Conservation (phyloP, 2,113 vertebrate species). For the Girardinichthys multiradiatus region DNA sequence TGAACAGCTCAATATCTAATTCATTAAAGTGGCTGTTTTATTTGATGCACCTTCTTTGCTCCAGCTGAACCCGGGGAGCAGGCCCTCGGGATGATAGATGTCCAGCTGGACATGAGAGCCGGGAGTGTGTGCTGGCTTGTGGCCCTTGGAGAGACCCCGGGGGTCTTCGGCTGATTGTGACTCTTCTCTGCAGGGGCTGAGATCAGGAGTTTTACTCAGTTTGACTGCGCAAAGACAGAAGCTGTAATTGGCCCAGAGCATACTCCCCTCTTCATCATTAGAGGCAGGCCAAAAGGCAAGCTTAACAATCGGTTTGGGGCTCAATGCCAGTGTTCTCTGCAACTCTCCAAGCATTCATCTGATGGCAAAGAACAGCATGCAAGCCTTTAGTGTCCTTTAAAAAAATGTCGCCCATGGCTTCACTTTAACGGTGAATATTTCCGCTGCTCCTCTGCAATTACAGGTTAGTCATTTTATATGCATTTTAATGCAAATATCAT, state of each 20-base stretch:
- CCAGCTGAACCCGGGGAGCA: constrained; percentile 56
- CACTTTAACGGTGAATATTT: constrained; percentile 7
- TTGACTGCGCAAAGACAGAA: constrained; percentile 63
- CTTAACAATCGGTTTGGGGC: constrained; percentile 65
- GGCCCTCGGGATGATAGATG: constrained; percentile 58
- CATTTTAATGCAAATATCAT: too few species aligned
- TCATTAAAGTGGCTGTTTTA: constrained; percentile 85
- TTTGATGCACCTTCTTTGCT: constrained; percentile 77
- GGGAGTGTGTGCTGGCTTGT: constrained; percentile 26
- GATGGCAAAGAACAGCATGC: constrained; percentile 55
- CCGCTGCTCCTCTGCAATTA: constrained; percentile 40
- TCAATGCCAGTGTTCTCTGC: constrained; percentile 43
- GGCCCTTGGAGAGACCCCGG: constrained; percentile 44
- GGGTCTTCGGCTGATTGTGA: constrained; percentile 60
- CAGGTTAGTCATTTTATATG: neutral
- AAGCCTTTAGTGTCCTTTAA: constrained; percentile 53
- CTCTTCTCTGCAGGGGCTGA: constrained; percentile 53
- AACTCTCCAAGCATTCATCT: constrained; percentile 47
- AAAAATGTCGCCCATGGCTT: constrained; percentile 62
- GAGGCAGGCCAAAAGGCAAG: constrained; percentile 65
- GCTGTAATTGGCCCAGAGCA: constrained; percentile 70
- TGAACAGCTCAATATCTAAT: constrained; percentile 84
- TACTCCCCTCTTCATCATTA: constrained; percentile 66
- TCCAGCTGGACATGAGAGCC: constrained; percentile 32
- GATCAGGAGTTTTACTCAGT: constrained; percentile 65